Evolutionary conservation across 1,140 invertebrate species (phyloP).

Genomic region (Meloidogyne exigua): DNA sequence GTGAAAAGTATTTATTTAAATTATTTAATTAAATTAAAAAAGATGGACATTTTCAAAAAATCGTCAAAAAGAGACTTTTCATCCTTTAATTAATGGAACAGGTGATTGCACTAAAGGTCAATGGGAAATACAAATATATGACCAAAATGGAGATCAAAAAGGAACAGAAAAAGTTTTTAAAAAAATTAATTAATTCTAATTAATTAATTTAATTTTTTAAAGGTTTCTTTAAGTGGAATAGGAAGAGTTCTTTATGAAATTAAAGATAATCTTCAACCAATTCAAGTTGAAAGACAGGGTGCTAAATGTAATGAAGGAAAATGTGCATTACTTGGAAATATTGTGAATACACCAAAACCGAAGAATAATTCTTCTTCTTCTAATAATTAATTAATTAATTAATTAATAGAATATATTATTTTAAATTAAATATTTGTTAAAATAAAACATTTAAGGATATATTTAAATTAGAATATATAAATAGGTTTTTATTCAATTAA

Average conservation of each 20-base stretch:
- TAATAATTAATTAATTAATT: no score
- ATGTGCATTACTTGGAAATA: constrained; percentile 22
- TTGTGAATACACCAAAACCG: constrained; percentile 13
- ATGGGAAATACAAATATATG: constrained; percentile 12
- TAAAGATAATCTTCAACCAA: constrained; percentile 43
- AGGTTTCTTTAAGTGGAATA: constrained; percentile 45
- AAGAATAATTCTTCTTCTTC: neutral
- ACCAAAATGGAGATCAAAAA: neutral
- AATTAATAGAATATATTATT: no score
- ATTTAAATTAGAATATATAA: no score
- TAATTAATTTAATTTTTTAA: neutral
- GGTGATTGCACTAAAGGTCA: neutral
- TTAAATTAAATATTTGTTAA: no score
- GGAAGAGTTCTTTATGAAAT: constrained; percentile 50
- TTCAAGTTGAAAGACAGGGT: constrained; percentile 42
- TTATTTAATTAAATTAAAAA: neutral
- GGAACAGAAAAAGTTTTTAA: constrained; percentile 9
- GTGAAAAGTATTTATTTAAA: constrained; percentile 7
- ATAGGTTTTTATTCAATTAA: no score
- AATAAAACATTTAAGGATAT: no score
- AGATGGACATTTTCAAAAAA: constrained; percentile 12
- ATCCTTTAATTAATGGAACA: constrained; percentile 12
- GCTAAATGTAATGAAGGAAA: constrained; percentile 49
- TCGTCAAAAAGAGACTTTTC: constrained; percentile 16
- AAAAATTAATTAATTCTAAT: neutral